Base-by-base conservation (phyloP, 2,797 vertebrate species). In the Danio albolineatus region DNA sequence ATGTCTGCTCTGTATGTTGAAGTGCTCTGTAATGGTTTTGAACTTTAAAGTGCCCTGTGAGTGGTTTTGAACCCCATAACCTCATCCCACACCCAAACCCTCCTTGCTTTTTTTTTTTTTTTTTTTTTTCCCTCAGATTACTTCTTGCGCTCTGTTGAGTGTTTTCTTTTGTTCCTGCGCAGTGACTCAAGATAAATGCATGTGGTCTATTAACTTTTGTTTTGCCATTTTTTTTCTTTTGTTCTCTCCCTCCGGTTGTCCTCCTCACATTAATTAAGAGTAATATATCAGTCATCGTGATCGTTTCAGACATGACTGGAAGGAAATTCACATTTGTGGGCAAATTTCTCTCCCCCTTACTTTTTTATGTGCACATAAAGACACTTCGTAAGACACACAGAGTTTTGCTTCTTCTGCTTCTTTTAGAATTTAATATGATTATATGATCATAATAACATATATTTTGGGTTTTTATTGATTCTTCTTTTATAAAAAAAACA, bases 161-260 rank as follows among this genome's bases (percentile, higher is more conserved):
- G 17, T 72, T 54, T 70, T 53, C 36, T 62, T 76, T 70, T 70
- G 57, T 76, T 76, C 67, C 57, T 41, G 56, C 46, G 39, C 59
- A 62, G 57, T 76, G 57, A 76, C 48, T 76, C 48, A 76, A 46
- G 48, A 76, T 76, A 75, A 38, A 60, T 81, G 39, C 57, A 53
- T 56, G 48, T 62, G 65, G 64, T 57, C 54, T 62, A 44, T 17
- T 21, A 61, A 39, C 39, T 69, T 59, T 60, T 53, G 13, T 64
- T 71, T 78, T 41, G 10, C 4, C 0, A 12, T 44, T 38, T 70
- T 43, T n/a, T 8, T 13, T 16, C 49, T 59, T 62, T 65, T 74
- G 13, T 59, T 59, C 60, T 57, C 8, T 36, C 54, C 38, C 38
- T 66, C 49, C 5, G 10, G 14, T 41, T 59, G 41, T 48, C 53